Conservation (phyloP, 2,113 vertebrate genomes). For the Antidorcas marsupialis region DNA sequence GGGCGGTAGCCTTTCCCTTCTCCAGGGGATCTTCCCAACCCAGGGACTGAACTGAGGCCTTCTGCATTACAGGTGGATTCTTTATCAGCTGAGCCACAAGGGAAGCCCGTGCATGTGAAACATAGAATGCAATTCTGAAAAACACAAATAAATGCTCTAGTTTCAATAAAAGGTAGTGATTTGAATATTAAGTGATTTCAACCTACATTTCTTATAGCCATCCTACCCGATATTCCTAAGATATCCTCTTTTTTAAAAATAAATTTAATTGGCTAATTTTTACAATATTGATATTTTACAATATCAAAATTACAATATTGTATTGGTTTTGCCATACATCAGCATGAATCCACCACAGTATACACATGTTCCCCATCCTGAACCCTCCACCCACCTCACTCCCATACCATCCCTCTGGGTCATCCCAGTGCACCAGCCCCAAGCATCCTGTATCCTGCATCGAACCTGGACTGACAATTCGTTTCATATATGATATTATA, state of each 20-base stretch:
- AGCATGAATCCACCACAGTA: no score
- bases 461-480: no score
- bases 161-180: background rate
- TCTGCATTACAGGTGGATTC: accelerated
- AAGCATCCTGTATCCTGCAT: no score
- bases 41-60: background rate
- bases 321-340: no score
- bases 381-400: no score
- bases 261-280: no score
- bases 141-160: background rate
- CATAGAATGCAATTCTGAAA: background rate
- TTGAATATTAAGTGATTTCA: background rate
- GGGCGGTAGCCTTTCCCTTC: background rate
- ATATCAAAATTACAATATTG: no score
- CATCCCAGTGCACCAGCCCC: no score
- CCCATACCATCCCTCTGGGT: no score
- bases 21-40: background rate
- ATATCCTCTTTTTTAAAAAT: background rate
- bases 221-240: background rate
- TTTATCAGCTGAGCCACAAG: background rate
- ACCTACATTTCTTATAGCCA: background rate
- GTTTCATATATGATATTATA: no score
- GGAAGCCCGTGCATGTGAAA: background rate
- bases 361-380: no score
- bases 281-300: no score